Evolutionary conservation across 2,888 invertebrate species (phyloP).

Genomic region (Serrognathus titanus): DNA sequence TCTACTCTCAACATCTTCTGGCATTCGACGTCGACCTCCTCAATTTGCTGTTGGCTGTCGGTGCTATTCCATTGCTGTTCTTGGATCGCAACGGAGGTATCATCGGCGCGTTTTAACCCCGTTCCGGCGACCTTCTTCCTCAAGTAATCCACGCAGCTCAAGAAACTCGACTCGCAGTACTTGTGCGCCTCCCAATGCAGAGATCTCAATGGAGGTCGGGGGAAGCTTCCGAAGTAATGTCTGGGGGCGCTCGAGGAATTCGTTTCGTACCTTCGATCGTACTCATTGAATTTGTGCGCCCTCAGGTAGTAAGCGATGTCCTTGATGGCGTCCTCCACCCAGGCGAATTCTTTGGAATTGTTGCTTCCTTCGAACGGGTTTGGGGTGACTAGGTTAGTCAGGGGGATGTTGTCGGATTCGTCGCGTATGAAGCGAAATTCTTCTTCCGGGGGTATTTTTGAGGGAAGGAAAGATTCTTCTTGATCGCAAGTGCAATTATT

Average conservation of each 20-base stretch:
- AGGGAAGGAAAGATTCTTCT: not conserved
- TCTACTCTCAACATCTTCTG: conserved; percentile 47
- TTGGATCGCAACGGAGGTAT: conserved; percentile 51
- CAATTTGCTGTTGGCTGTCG: conserved; percentile 45
- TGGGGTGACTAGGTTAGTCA: conserved; percentile 16
- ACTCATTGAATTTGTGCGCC: conserved; percentile 63
- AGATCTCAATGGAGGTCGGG: conserved; percentile 54
- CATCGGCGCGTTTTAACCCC: conserved; percentile 52
- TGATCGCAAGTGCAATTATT: not conserved
- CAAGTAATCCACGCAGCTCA: conserved; percentile 57
- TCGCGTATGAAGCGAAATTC: conserved; percentile 14
- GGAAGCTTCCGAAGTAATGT: conserved; percentile 50
- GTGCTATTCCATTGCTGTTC: conserved; percentile 49
- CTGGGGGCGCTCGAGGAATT: conserved; percentile 29
- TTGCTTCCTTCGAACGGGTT: conserved; percentile 20
- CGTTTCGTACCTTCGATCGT: conserved; percentile 53
- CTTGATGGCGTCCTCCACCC: conserved; percentile 51
- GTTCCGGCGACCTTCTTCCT: conserved; percentile 42
- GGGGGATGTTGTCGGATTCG: not conserved
- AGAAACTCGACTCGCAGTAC: conserved; percentile 54
- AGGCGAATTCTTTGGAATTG: conserved; percentile 30
- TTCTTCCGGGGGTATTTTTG: conserved; percentile 5
- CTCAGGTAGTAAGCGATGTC: conserved; percentile 61
- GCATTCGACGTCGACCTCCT: conserved; percentile 53
- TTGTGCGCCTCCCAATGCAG: conserved; percentile 62